Percentiles rank a stretch among this genome's conserved stretches.
Evolutionary conservation across 92 coral and sea anemone genomes (phyloP).

Genomic region (Porites rus): DNA sequence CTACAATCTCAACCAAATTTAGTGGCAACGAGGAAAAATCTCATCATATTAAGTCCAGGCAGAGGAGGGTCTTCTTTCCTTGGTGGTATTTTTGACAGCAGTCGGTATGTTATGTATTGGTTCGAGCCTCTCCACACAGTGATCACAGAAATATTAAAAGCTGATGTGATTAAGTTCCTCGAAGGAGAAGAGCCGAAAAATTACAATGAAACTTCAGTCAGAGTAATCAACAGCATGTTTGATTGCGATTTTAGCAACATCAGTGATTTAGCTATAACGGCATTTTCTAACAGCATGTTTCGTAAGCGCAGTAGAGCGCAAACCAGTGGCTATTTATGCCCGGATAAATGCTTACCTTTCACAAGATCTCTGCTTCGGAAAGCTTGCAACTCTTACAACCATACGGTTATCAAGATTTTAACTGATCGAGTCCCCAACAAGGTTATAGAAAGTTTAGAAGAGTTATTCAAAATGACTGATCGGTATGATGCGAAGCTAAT

Average conservation of each 20-base stretch:
- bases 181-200: not conserved
- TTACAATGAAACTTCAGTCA: not conserved
- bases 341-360: not conserved
- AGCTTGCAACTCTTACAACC: slow-evolving; percentile 28
- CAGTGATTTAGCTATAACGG: not conserved
- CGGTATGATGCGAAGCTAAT: slow-evolving; percentile 32
- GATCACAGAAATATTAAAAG: not conserved
- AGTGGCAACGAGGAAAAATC: slow-evolving; percentile 2
- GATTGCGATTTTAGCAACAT: slow-evolving; percentile 41
- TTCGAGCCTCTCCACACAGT: slow-evolving; percentile 55
- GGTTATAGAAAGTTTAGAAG: slow-evolving; percentile 22
- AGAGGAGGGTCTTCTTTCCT: slow-evolving; percentile 64
- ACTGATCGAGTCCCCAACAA: slow-evolving; percentile 43
- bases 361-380: not conserved
- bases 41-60: slow-evolving; percentile 62
- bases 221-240: slow-evolving; percentile 20
- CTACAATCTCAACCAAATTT: not conserved
- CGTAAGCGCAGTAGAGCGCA: slow-evolving; percentile 4
- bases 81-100: slow-evolving; percentile 55
- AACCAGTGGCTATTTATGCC: not conserved
- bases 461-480: slow-evolving; percentile 1
- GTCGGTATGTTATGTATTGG: slow-evolving; percentile 43
- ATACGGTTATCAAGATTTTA: slow-evolving; percentile 46
- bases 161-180: not conserved
- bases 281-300: not conserved